phyloP scores from a whole-genome alignment of 2,797 vertebrate species.

The Aplochiton taeniatus region DNA sequence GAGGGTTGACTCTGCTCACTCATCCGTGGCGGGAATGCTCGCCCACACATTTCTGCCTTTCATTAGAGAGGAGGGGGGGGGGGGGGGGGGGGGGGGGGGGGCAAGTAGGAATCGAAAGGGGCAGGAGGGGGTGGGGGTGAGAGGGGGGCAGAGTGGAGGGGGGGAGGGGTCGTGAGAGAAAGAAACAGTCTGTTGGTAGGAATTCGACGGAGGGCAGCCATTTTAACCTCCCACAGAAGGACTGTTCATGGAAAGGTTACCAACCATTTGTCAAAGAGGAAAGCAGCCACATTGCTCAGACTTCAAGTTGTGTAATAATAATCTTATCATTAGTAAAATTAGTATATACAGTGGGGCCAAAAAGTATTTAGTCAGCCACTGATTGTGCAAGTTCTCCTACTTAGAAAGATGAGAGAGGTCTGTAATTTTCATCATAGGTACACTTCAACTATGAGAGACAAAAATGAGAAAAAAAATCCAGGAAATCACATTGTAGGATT shows the following conservation, averaged over 20 bases:
- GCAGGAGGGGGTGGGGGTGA: background rate
- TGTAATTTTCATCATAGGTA: no score
- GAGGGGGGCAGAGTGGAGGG: background rate
- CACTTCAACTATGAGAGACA: no score
- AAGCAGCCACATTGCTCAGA: background rate
- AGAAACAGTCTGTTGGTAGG: background rate
- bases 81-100: slow-evolving; percentile 27
- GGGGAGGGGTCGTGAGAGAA: background rate
- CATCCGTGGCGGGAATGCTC: slow-evolving; percentile 48
- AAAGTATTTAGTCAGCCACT: no score
- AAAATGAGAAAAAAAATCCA: no score
- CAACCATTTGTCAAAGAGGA: background rate
- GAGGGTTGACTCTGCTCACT: slow-evolving; percentile 47
- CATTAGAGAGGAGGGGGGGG: slow-evolving; percentile 46
- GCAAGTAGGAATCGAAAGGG: slow-evolving; percentile 2
- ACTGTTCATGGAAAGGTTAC: background rate
- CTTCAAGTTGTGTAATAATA: no score
- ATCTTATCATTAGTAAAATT: no score
- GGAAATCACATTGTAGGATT: no score
- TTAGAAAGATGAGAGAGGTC: no score
- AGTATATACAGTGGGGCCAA: no score
- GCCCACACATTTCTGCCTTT: slow-evolving; percentile 60
- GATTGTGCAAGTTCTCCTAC: no score
- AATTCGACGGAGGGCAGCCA: background rate
- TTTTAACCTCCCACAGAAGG: background rate